Percentiles rank a stretch among this genome's conserved stretches.
Evolutionary conservation across 2,888 invertebrate species (phyloP).

Genomic region (Coleophora deauratella): DNA sequence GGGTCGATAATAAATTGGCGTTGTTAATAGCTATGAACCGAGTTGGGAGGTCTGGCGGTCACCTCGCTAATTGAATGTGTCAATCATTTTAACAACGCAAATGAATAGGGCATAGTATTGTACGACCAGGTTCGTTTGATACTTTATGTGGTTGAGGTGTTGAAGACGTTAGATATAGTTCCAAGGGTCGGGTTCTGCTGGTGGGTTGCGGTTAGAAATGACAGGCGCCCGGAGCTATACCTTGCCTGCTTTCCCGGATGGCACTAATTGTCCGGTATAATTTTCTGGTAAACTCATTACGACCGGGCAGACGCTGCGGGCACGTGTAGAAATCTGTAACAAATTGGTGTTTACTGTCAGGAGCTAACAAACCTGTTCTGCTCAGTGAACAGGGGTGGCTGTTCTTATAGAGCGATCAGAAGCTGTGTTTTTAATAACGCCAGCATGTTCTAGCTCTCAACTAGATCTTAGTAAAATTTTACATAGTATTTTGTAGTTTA

Average conservation of each 20-base stretch:
- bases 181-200: slow-evolving; percentile 14
- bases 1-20: slow-evolving; percentile 34
- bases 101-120: slow-evolving; percentile 65
- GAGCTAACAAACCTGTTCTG: slow-evolving; percentile 18
- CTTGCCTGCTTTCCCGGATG: slow-evolving; percentile 50
- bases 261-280: slow-evolving; percentile 53
- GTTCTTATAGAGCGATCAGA: too few species aligned
- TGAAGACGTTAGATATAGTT: background rate
- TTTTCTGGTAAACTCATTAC: slow-evolving; percentile 64
- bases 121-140: slow-evolving; percentile 26
- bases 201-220: slow-evolving; percentile 24
- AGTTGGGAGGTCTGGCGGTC: slow-evolving; percentile 75
- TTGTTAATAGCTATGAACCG: slow-evolving; percentile 49
- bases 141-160: background rate
- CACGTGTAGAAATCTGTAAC: slow-evolving; percentile 38
- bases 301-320: slow-evolving; percentile 27
- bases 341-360: slow-evolving; percentile 27
- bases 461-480: too few species aligned
- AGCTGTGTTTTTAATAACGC: too few species aligned
- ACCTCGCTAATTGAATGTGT: slow-evolving; percentile 84
- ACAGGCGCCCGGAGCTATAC: slow-evolving; percentile 56
- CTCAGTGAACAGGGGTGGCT: too few species aligned
- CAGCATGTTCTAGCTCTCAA: too few species aligned
- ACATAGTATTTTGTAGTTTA: too few species aligned
- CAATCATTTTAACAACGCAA: slow-evolving; percentile 85